A percentile compares a stretch with the other conserved stretches of the same genome.
Conservation (phyloP, 2,888 invertebrate species). For the Agriopis marginaria region DNA sequence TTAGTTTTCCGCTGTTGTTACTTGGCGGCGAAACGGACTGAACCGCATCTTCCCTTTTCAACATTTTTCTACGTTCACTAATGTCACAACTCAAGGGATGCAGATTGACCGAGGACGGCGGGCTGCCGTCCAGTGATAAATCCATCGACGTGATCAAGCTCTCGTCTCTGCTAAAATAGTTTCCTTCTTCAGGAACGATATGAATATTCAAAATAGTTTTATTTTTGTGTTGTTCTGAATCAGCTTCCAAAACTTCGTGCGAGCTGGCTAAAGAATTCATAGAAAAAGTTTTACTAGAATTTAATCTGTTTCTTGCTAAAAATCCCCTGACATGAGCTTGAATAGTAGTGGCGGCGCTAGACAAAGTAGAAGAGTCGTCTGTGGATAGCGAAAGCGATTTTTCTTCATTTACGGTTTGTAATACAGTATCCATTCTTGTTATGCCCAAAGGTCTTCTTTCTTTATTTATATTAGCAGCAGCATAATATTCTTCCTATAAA, state of each 20-base stretch:
- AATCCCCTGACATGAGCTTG: conserved; percentile 90
- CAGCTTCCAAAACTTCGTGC: conserved; percentile 66
- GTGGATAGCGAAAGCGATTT: conserved; percentile 81
- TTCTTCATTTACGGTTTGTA: conserved; percentile 84
- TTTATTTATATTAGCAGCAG: conserved; percentile 58
- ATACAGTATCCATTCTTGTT: conserved; percentile 77
- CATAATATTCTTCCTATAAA: conserved; percentile 68
- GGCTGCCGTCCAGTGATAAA: conserved; percentile 75
- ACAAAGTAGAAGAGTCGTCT: conserved; percentile 81
- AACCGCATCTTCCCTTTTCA: conserved; percentile 83
- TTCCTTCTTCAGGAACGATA: conserved; percentile 75
- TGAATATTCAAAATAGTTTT: conserved; percentile 81
- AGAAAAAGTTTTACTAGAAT: conserved; percentile 74
- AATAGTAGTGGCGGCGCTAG: conserved; percentile 88
- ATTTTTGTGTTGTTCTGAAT: conserved; percentile 63
- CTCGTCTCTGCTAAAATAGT: conserved; percentile 77
- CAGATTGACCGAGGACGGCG: conserved; percentile 74
- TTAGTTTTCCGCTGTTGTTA: conserved; percentile 78
- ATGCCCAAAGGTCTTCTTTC: conserved; percentile 73
- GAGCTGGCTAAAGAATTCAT: conserved; percentile 73
- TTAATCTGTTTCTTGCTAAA: conserved; percentile 86
- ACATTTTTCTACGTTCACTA: conserved; percentile 76
- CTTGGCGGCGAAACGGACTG: conserved; percentile 81
- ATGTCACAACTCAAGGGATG: conserved; percentile 77
- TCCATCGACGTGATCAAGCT: conserved; percentile 77